These are phyloP conservation scores for Eupithecia subfuscata DNA, from an alignment of 2,888 invertebrate genomes.

Conservation along the genomic window DNA sequence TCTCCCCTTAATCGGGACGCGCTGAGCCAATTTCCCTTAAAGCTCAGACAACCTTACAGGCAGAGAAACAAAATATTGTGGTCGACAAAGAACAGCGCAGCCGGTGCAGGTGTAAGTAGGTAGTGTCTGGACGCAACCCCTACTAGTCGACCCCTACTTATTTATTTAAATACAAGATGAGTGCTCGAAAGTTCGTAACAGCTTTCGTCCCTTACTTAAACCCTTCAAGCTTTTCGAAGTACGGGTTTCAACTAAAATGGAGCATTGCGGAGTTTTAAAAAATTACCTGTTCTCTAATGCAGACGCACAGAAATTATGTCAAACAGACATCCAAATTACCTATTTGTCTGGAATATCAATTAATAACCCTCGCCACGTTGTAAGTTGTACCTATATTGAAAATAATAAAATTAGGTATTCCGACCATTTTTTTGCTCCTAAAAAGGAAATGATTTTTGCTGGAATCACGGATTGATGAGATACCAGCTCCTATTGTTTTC, in stretches of 20 bases:
- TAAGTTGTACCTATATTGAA: neutral
- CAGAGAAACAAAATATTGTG: slow-evolving; percentile 56
- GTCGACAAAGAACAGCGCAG: slow-evolving; percentile 57
- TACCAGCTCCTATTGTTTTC: slow-evolving; percentile 1
- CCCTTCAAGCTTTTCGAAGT: neutral
- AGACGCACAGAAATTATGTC: neutral
- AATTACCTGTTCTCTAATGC: neutral
- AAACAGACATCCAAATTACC: neutral
- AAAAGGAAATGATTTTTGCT: neutral
- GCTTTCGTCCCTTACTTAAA: neutral
- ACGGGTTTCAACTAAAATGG: neutral
- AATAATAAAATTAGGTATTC: neutral
- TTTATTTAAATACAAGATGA: neutral
- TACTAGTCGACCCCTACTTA: slow-evolving; percentile 42
- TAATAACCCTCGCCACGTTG: neutral
- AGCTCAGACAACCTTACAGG: slow-evolving; percentile 24
- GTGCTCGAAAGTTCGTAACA: neutral
- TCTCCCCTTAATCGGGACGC: neutral
- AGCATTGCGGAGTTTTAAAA: neutral
- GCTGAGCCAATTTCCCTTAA: slow-evolving; percentile 17
- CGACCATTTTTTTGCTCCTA: neutral
- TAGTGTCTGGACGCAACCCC: slow-evolving; percentile 43
- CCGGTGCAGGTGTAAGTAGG: slow-evolving; percentile 39
- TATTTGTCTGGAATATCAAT: neutral
- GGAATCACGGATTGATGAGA: slow-evolving; percentile 1